phyloP scores from a whole-genome alignment of 2,888 invertebrate species.

The Pharmacophagus antenor region DNA sequence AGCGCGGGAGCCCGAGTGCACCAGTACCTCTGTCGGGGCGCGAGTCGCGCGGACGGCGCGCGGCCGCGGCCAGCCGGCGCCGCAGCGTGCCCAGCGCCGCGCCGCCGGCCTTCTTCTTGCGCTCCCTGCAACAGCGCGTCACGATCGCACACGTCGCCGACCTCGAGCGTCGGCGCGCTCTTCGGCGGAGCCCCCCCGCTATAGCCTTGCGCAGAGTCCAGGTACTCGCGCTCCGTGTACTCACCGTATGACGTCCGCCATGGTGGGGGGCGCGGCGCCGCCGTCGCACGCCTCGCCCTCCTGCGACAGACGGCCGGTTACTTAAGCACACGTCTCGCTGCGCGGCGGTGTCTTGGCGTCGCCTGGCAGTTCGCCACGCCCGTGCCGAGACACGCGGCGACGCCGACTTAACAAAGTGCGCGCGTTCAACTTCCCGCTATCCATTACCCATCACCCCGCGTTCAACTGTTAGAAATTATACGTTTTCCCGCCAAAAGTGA shows the following conservation, averaged over 20 bases:
- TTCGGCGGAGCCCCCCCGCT: too few relatives aligned
- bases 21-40: conserved; percentile 61
- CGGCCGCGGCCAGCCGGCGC: conserved; percentile 64
- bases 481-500: too few relatives aligned
- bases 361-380: conserved; percentile 72
- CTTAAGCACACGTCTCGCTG: too few relatives aligned
- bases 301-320: conserved; percentile 48
- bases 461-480: too few relatives aligned
- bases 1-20: not conserved
- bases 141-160: not conserved
- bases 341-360: not conserved
- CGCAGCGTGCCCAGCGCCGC: conserved; percentile 72
- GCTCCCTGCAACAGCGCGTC: conserved; percentile 52
- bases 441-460: too few relatives aligned
- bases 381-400: conserved; percentile 69
- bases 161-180: too few relatives aligned
- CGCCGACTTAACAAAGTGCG: too few relatives aligned
- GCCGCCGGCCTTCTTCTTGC: conserved; percentile 74
- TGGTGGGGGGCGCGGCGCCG: conserved; percentile 71
- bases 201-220: too few relatives aligned
- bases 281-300: conserved; percentile 73
- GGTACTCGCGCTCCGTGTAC: conserved; percentile 28
- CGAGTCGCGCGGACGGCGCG: conserved; percentile 58
- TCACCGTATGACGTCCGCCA: conserved; percentile 77
- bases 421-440: too few relatives aligned